A percentile compares a stretch with the other conserved stretches of the same genome.
Conservation (phyloP, 2,113 vertebrate genomes). For the Laticauda laticaudata region DNA sequence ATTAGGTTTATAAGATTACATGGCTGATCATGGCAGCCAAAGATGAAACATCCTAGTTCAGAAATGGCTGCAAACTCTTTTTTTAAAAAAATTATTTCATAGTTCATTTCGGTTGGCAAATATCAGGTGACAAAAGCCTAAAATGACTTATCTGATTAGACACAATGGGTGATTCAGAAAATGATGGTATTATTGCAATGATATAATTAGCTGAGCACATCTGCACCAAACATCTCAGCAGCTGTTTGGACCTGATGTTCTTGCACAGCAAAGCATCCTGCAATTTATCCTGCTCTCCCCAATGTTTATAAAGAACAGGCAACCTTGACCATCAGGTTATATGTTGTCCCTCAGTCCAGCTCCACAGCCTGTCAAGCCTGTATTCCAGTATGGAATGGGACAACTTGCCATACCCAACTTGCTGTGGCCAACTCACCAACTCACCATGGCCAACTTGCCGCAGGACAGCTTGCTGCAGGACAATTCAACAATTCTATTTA, state of each 20-base stretch:
- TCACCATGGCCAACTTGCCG: no score
- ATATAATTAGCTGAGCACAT: not conserved
- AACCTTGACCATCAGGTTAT: not conserved
- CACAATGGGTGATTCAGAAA: conserved; percentile 8
- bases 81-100: not conserved
- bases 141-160: not conserved
- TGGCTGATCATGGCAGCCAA: conserved; percentile 28
- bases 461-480: no score
- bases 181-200: not conserved
- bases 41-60: conserved; percentile 19
- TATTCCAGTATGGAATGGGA: not conserved
- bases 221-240: not conserved
- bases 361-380: not conserved
- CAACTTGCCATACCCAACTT: no score
- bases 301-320: not conserved
- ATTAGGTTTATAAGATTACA: not conserved
- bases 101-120: accelerated
- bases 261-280: not conserved
- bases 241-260: not conserved
- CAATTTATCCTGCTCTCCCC: not conserved
- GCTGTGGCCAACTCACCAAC: no score
- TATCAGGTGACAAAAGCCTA: not conserved
- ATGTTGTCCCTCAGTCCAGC: not conserved
- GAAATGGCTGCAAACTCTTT: not conserved
- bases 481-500: no score